phyloP scores from a whole-genome alignment of 1,140 invertebrate genomes.

The Heliconius hewitsoni region DNA sequence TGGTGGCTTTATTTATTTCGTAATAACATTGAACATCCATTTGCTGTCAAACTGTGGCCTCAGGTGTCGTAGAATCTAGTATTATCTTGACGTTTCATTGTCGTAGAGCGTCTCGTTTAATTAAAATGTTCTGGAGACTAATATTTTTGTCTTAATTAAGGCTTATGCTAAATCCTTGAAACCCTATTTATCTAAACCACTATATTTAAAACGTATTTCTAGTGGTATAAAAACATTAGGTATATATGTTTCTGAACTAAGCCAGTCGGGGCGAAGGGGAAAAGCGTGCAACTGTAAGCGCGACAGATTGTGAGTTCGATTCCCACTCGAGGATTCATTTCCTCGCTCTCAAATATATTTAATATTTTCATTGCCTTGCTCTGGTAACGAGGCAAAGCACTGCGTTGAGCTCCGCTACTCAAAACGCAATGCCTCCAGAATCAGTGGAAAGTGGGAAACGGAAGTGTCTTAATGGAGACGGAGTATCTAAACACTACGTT shows the following conservation, averaged over 20 bases:
- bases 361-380: too few relatives aligned
- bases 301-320: not conserved
- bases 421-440: too few relatives aligned
- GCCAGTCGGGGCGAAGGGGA: too few relatives aligned
- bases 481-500: too few relatives aligned
- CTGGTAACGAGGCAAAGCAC: too few relatives aligned
- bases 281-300: too few relatives aligned
- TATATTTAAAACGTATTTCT: not conserved
- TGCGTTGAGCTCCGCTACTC: too few relatives aligned
- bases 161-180: not conserved
- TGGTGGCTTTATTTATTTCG: slow-evolving; percentile 21
- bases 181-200: not conserved
- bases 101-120: slow-evolving; percentile 50
- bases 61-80: slow-evolving; percentile 58
- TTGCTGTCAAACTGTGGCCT: slow-evolving; percentile 49
- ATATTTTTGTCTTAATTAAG: not conserved
- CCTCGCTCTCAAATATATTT: too few relatives aligned
- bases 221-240: not conserved
- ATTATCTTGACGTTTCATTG: slow-evolving; percentile 63
- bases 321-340: too few relatives aligned
- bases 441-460: too few relatives aligned
- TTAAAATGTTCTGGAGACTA: slow-evolving; percentile 47
- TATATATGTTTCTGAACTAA: too few relatives aligned
- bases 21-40: slow-evolving; percentile 45
- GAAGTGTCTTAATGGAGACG: too few relatives aligned